Base-by-base conservation (phyloP, 2,888 invertebrate species). In the Thymelicus sylvestris region DNA sequence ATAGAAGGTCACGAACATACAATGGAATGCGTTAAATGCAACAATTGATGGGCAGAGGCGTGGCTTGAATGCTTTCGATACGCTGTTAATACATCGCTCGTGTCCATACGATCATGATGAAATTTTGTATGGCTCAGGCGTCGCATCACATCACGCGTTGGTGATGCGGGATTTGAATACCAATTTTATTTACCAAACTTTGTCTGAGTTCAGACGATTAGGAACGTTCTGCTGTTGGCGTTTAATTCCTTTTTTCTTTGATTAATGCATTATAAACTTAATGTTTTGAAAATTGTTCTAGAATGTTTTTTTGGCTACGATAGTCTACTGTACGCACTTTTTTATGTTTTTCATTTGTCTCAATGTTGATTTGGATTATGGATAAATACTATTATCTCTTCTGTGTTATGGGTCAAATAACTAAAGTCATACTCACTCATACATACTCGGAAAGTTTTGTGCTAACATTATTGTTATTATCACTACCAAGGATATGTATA, bases 1-100 rank as follows among this genome's bases (percentile, higher is more conserved):
- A 68, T 77, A 81, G 86, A 89, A 90, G 90, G 90, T 88, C 91
- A 88, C 83, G 85, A 83, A 78, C 83, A 73, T 73, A 83, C 85
- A 85, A 86, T 85, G 90, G 89, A 89, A 91, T 91, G 89, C 82
- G 79, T 81, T 78, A 78, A 81, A 80, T 80, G 75, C 83, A 80
- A 87, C 89, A 90, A 89, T 89, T 76, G 84, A 83, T 80, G 82
- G 81, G 57, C 31, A 70, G 64, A 70, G 69, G 83, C 86, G 86
- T 85, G 86, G 78, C 76, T 78, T 78, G 89, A 86, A 90, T 90
- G 50, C 48, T 50, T 59, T 65, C 31, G 48, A 60, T 70, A 50
- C 57, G 31, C 55, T 59, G 69, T 47, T 39, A 64, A 69, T 55
- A 71, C 68, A 66, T 41, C 67, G 67, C 24, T 69, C 41, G 65